These are phyloP conservation scores for Charadrius vociferus DNA, from an alignment of 2,113 vertebrate genomes.

Conservation along the genomic window DNA sequence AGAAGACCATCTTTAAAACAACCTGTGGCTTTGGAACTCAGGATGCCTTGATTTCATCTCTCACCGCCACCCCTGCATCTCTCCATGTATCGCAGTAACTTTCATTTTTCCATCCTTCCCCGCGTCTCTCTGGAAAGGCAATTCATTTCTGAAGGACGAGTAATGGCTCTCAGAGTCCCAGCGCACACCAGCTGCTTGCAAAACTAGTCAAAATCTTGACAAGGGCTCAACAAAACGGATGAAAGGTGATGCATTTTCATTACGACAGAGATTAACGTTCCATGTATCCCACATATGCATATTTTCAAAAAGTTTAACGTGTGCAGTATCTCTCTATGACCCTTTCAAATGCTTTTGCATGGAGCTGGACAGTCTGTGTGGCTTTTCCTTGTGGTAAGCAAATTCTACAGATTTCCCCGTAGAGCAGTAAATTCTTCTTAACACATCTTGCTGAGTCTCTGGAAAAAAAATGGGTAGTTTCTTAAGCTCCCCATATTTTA, in stretches of 20 bases:
- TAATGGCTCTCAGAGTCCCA: background rate
- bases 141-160: background rate
- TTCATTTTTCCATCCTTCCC: background rate
- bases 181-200: background rate
- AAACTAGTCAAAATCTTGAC: background rate
- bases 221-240: background rate
- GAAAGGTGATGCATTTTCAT: background rate
- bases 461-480: background rate
- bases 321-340: background rate
- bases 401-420: background rate
- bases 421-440: constrained; percentile 20
- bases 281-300: fast-evolving
- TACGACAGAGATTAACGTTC: background rate
- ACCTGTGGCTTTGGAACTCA: background rate
- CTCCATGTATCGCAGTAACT: background rate
- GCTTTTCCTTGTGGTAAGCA: background rate
- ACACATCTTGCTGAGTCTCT: background rate
- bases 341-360: background rate
- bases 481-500: background rate
- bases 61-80: background rate
- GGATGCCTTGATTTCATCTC: background rate
- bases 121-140: background rate
- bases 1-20: background rate
- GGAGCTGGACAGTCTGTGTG: background rate
- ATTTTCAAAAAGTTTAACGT: background rate